Evolutionary conservation across 2,888 invertebrate genomes (phyloP).

Genomic region (Sepioteuthis lessoniana): DNA sequence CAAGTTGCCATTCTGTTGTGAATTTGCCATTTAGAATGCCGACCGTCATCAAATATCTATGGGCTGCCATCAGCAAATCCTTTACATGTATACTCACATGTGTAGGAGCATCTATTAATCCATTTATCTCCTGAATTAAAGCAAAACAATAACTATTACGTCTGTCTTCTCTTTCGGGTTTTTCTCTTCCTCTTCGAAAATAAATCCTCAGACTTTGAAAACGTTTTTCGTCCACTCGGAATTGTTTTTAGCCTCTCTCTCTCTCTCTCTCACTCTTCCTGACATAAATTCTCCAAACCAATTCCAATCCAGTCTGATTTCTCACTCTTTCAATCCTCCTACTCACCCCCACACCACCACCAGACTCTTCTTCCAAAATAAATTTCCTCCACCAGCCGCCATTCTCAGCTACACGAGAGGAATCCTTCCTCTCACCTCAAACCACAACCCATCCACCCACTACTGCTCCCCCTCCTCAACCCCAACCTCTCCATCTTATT

Average conservation of each 20-base stretch:
- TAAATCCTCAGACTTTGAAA: background rate
- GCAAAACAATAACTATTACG: background rate
- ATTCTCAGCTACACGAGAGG: background rate
- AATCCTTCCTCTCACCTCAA: background rate
- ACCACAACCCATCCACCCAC: background rate
- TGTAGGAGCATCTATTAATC: background rate
- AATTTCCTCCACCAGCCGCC: background rate
- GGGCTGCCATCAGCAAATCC: conserved; percentile 21
- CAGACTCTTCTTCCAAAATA: background rate
- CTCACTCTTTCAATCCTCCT: background rate
- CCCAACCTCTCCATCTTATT: no score
- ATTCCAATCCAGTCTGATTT: background rate
- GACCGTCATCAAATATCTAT: background rate
- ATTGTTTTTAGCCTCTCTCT: background rate
- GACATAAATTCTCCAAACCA: conserved; percentile 8
- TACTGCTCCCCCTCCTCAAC: background rate
- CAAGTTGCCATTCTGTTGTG: background rate
- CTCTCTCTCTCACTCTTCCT: background rate
- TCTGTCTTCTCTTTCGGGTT: background rate
- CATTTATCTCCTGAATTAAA: conserved; percentile 9
- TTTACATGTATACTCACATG: background rate
- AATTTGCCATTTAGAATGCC: background rate
- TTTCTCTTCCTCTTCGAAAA: background rate
- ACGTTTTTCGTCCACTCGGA: background rate
- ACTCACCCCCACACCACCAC: background rate